Evolutionary conservation across 2,113 vertebrate species (phyloP).

Genomic region (Rynchops niger): DNA sequence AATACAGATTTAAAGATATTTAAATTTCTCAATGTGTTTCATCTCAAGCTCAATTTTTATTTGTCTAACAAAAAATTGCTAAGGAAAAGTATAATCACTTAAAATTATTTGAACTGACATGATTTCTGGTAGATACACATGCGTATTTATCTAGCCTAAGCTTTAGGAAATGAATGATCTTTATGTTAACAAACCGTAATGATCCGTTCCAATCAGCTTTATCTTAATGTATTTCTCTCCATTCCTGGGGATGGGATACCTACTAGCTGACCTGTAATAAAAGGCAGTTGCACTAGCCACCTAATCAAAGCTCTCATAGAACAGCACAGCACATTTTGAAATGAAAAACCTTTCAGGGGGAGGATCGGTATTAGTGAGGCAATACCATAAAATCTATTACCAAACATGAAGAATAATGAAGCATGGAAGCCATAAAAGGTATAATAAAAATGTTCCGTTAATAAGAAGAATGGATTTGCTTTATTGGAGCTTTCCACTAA

Average conservation of each 20-base stretch:
- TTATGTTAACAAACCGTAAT: conserved; percentile 47
- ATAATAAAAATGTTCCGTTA: background rate
- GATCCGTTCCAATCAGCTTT: conserved; percentile 27
- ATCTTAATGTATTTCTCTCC: conserved; percentile 14
- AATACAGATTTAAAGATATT: background rate
- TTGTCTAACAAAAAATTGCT: background rate
- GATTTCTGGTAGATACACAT: background rate
- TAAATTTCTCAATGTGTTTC: background rate
- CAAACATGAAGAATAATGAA: background rate
- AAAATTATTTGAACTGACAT: background rate
- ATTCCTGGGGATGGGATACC: conserved; percentile 40
- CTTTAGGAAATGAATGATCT: conserved; percentile 33
- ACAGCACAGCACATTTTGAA: conserved; percentile 15
- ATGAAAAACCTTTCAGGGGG: conserved; percentile 1
- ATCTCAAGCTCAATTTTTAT: background rate
- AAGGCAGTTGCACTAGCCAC: conserved; percentile 22
- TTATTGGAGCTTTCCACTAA: background rate
- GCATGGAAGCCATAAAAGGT: background rate
- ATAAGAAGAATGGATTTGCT: background rate
- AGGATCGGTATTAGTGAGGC: background rate
- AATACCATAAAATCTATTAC: background rate
- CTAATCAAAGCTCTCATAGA: background rate
- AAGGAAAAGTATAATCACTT: background rate
- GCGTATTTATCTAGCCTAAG: background rate
- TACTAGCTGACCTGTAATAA: conserved; percentile 49